phyloP scores from a whole-genome alignment of 2,797 vertebrate species.

The Poeciliopsis infans region DNA sequence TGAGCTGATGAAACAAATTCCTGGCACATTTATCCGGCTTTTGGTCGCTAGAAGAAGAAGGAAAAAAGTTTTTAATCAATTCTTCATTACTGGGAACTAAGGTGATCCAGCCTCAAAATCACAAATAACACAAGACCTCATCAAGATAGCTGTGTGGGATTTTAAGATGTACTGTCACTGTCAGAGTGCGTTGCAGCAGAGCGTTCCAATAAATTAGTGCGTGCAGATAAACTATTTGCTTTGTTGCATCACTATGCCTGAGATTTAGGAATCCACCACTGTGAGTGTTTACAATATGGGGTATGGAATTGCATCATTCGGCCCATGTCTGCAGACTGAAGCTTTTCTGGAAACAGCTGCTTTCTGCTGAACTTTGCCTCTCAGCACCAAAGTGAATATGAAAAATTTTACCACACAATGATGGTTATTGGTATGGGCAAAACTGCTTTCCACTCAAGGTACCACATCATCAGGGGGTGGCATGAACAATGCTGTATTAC shows the following conservation, averaged over 20 bases:
- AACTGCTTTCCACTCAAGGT: neutral
- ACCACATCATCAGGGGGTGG: neutral
- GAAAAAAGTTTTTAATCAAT: constrained; percentile 17
- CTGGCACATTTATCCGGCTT: constrained; percentile 29
- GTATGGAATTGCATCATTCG: neutral
- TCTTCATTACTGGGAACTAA: constrained; percentile 28
- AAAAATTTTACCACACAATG: neutral
- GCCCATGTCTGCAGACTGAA: neutral
- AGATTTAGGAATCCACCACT: neutral
- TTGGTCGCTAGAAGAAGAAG: neutral
- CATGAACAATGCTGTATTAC: neutral
- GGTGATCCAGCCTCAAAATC: constrained; percentile 26
- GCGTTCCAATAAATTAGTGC: neutral
- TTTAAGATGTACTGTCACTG: constrained; percentile 29
- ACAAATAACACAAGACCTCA: constrained; percentile 39
- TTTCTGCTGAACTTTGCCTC: neutral
- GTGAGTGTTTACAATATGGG: neutral
- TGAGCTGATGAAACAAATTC: constrained; percentile 49
- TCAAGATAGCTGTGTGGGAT: constrained; percentile 37
- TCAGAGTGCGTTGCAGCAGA: neutral
- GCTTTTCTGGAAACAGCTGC: neutral
- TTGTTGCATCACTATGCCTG: neutral
- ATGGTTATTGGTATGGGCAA: neutral
- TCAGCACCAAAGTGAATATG: neutral
- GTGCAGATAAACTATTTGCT: neutral